Evolutionary conservation across 2,888 invertebrate genomes (phyloP), one percentile per base, ranked within the genome.

Genomic region (Serrognathus titanus): DNA sequence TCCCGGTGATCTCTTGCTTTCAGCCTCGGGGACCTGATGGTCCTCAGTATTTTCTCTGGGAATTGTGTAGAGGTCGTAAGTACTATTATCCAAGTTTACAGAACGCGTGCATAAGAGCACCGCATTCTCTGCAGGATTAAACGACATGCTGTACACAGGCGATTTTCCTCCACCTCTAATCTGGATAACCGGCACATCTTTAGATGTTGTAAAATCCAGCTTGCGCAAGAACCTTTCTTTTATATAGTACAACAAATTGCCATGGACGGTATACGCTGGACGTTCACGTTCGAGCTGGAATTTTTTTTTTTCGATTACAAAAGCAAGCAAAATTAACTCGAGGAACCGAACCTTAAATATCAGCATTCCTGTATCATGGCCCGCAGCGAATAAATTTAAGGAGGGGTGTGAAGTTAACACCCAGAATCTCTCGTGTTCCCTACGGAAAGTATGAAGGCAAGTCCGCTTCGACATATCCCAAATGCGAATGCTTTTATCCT

Each of bases 341-440:
- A 31, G 24, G 24, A 7, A 5, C 40, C 53, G 49, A 56, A 79
- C 74, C 70, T 85, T 88, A 80, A 93, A 94, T 53, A 94, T 88
- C n/a, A 94, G 85, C 93, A 94, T 92, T 64, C 98, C 99, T 40
- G 91, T 90, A 80, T 99, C 99, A 77, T 99, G 99, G 0, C 99
- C 98, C n/a, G 98, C 99, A 13, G 98, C 99, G 80, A 99, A 99
- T 48, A 99, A 79, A 79, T 98, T 99, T 46, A 98, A 80, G 0
- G 90, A 87, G 0, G 98, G 98, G 79, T 99, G 99, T 0, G 95
- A 89, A 0, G 94, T 88, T 62, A 99, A 80, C 10, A 98, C 93
- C 99, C 99, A 99, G 79, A 98, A 99, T 56, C 98, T 84, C 72
- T 99, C 98, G 71, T 96, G 90, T 72, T 99, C 98, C 55, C 98